Evolutionary conservation across 2,113 vertebrate species (phyloP).

Genomic region (Toxotes chatareus): DNA sequence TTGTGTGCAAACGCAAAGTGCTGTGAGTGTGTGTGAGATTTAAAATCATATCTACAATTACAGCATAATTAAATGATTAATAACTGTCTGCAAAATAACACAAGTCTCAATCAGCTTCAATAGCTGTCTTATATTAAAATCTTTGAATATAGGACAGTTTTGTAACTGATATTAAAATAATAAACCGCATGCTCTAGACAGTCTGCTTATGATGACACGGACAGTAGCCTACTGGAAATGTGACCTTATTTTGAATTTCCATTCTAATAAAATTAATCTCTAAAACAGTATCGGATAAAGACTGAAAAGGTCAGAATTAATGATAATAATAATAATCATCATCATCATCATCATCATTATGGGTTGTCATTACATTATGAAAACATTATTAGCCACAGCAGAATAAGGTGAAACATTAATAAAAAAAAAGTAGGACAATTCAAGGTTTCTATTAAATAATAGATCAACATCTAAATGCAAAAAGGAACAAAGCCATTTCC

Average conservation of each 20-base stretch:
- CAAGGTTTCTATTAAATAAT: slow-evolving; percentile 13
- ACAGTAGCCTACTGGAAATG: neutral
- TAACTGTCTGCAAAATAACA: neutral
- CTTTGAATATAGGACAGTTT: neutral
- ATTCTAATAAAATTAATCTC: neutral
- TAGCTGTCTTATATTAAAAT: neutral
- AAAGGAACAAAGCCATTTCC: neutral
- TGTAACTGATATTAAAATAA: slow-evolving; percentile 4
- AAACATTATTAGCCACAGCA: neutral
- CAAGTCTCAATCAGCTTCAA: neutral
- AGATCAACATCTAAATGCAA: neutral
- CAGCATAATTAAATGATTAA: neutral
- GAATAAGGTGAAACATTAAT: neutral
- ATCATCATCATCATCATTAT: no score
- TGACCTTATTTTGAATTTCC: slow-evolving; percentile 12
- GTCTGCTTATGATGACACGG: slow-evolving; percentile 4
- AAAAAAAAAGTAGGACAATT: slow-evolving; percentile 1
- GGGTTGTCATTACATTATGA: neutral
- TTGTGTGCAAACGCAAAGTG: slow-evolving; percentile 5
- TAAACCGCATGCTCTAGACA: neutral
- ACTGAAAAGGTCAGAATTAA: neutral
- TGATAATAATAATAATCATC: neutral
- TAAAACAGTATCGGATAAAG: neutral
- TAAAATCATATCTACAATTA: neutral
- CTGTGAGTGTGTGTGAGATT: neutral